Conservation (phyloP, 2,888 invertebrate species). For the Melangyna quadrimaculata region DNA sequence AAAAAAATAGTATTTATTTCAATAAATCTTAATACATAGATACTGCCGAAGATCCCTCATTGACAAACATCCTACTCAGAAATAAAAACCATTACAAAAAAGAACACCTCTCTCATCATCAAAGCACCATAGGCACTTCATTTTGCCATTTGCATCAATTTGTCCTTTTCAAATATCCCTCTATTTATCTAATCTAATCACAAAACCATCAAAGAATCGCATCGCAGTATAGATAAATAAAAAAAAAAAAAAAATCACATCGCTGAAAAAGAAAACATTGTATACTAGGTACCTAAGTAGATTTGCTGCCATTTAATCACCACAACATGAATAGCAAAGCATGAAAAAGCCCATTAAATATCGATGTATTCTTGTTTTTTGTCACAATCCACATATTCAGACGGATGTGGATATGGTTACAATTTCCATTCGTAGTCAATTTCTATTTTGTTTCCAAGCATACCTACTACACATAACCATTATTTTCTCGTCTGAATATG, state of each 20-base stretch:
- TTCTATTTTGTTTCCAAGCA: constrained; percentile 22
- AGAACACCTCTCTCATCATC: background rate
- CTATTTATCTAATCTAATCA: constrained; percentile 24
- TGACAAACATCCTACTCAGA: background rate
- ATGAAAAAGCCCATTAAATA: constrained; percentile 26
- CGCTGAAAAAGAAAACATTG: constrained; percentile 62
- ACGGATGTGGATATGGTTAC: constrained; percentile 59
- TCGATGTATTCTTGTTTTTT: constrained; percentile 50
- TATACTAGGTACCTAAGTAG: too few species aligned
- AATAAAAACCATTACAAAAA: constrained; percentile 13
- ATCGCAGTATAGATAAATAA: background rate
- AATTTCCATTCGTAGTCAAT: constrained; percentile 29
- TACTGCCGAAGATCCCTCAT: background rate
- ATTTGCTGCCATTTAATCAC: constrained; percentile 69
- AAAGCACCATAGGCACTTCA: constrained; percentile 7
- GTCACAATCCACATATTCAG: constrained; percentile 53
- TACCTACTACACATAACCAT: too few species aligned
- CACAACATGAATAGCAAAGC: constrained; percentile 40
- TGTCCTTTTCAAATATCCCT: constrained; percentile 21
- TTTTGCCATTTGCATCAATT: constrained; percentile 3
- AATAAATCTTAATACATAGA: background rate
- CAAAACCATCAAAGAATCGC: constrained; percentile 25
- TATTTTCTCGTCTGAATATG: constrained; percentile 1
- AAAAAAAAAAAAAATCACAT: constrained; percentile 38
- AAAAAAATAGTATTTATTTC: background rate